These are phyloP conservation scores for Hemicentrotus pulcherrimus DNA, from an alignment of 35 echinoderm and acorn worm species.

Conservation along the genomic window DNA sequence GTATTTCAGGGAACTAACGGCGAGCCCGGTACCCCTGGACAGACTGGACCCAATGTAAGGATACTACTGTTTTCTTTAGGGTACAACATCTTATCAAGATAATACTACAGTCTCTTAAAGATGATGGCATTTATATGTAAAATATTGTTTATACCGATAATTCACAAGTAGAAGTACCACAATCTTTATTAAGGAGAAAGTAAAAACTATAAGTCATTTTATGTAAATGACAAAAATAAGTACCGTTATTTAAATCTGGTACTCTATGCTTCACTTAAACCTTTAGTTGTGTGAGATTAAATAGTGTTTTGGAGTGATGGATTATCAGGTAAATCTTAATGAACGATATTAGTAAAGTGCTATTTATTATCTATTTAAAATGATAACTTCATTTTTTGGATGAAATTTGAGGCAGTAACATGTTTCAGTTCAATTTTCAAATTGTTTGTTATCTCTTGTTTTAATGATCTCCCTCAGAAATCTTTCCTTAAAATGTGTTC, in stretches of 20 bases:
- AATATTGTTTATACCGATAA: no score
- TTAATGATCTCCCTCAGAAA: background rate
- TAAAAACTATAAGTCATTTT: no score
- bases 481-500: no score
- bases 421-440: background rate
- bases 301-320: no score
- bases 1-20: background rate
- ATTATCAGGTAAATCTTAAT: no score
- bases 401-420: background rate
- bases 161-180: background rate
- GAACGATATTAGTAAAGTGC: no score
- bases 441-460: background rate
- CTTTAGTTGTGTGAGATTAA: no score
- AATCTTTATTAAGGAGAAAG: background rate
- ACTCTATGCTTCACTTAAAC: no score
- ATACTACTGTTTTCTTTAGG: background rate
- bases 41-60: conserved; percentile 48
- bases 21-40: conserved; percentile 37
- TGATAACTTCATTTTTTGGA: background rate
- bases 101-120: background rate
- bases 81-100: background rate
- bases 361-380: no score
- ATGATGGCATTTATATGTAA: no score
- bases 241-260: no score
- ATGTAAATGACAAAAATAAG: no score